Base-by-base conservation (phyloP, 2,113 vertebrate species). In the Petrocephalus zakoni region DNA sequence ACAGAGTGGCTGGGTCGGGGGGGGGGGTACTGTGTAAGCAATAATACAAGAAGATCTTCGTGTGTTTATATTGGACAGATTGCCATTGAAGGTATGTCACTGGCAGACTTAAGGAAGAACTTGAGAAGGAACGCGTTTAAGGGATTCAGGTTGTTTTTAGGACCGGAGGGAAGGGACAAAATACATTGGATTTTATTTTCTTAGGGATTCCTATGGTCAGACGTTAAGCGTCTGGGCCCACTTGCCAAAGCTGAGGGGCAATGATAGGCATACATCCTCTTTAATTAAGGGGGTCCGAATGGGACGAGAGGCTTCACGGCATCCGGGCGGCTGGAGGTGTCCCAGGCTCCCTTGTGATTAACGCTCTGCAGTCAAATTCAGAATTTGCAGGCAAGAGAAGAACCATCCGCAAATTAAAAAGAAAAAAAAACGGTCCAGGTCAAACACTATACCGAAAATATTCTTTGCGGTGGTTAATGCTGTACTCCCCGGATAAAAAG, bases 11-110 rank as follows among this genome's bases (percentile, higher is more conserved):
- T 56, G 55, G 55, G 56, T 58, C 21, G 56, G 52, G 29, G 85
- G 29, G 88, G 89, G 89, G 78, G 88, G 83, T 82, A 61, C 86
- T 83, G 86, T 89, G 86, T 90, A 88, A 90, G 89, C 87, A 90
- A 90, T 88, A 94, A 93, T 91, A 93, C 52, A 25, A 93, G 93
- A 94, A 90, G 91, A 95, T 95, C 93, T 92, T 89, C 91, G 90
- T 78, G 85, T 94, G 93, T 95, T 95, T 95, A 93, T 90, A 92
- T 93, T 95, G 94, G 94, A 95, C 91, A 85, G 89, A 92, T 87
- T 90, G 89, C 56, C 90, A 89, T 78, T 89, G 93, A 93, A 93
- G 90, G 94, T 93, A 93, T 94, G 93, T 94, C 93, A 93, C 90
- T 93, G 93, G 91, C 92, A 91, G 90, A 90, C 53, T 85, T 72